Base-by-base conservation (phyloP, 2,888 invertebrate species). In the Elegia similella region DNA sequence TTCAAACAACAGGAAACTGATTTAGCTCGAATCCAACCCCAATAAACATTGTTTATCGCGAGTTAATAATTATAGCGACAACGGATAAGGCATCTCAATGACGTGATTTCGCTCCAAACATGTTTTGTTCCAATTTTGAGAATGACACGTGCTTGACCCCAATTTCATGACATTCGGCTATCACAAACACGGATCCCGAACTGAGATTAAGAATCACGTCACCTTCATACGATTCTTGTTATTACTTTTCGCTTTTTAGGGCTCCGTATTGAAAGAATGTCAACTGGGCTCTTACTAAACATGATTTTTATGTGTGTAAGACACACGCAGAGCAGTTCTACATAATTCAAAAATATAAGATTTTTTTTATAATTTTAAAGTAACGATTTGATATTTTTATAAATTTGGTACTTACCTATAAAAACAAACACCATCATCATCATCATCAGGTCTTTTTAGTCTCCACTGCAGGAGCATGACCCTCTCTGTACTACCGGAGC, bases 91-190 rank as follows among this genome's bases (percentile, higher is more conserved):
- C 57, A 54, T 54, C 29, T 50, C 16, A 16, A 23, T 55, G 53
- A 55, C 59, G 57, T 59, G 46, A 47, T 17, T 15, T 13, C 23
- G 13, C 13, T 50, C 12, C n/a, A n/a, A 48, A 50, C 50, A 50
- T 50, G 50, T 50, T 50, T 48, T 50, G 50, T 34, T 16, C 50
- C 34, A 10, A 34, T 29, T 43, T 29, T 54, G 30, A 54, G 42
- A n/a, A 43, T 52, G 13, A 46, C 59, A 59, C 60, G 58, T 60
- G 60, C 55, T 55, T 55, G 54, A 44, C 54, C 54, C 16, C 10
- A 1, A 30, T 55, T 32, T 16, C 13, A 57, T 56, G 8, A 34
- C 12, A 34, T 10, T 34, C 2, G 0, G 12, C 8, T 38, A 34
- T 50, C 16, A 6, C 34, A 50, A 17, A 12, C 2, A 12, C n/a